Conservation (phyloP, 2,797 vertebrate species). For the Parauchenoglanis ngamensis region DNA sequence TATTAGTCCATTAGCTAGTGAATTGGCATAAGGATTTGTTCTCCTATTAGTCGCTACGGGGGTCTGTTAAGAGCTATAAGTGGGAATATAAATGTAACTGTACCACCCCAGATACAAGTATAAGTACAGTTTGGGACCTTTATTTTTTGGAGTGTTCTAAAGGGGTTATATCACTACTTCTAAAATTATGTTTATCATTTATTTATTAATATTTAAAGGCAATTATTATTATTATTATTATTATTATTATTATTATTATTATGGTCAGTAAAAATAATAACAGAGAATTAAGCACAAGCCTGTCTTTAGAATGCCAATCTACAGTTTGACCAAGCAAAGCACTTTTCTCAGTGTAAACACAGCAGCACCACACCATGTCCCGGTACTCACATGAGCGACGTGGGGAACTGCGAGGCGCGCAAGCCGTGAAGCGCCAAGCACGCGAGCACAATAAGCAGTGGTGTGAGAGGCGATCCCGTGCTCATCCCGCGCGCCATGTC, state of each 20-base stretch:
- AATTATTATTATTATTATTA: neutral
- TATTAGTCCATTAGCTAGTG: neutral
- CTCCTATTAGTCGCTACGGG: neutral
- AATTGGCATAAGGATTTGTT: constrained; percentile 5
- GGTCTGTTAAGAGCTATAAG: neutral
- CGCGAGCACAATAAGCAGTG: constrained; percentile 79
- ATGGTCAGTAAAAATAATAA: neutral
- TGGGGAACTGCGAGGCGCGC: constrained; percentile 83
- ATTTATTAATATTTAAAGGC: neutral
- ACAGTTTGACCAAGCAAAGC: constrained; percentile 19
- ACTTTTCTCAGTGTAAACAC: constrained; percentile 6
- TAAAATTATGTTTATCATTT: neutral
- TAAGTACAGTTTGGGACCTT: neutral
- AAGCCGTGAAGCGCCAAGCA: constrained; percentile 62
- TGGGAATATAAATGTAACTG: neutral
- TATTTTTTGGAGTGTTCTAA: no score
- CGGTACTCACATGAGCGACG: constrained; percentile 87
- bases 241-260: neutral
- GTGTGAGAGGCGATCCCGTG: constrained; percentile 65
- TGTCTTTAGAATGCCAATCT: neutral
- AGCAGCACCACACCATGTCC: neutral
- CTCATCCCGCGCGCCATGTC: constrained; percentile 57
- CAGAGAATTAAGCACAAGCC: neutral
- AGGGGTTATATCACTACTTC: neutral
- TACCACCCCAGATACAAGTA: neutral